phyloP scores from a whole-genome alignment of 2,113 vertebrate genomes.

The Pholis gunnellus region DNA sequence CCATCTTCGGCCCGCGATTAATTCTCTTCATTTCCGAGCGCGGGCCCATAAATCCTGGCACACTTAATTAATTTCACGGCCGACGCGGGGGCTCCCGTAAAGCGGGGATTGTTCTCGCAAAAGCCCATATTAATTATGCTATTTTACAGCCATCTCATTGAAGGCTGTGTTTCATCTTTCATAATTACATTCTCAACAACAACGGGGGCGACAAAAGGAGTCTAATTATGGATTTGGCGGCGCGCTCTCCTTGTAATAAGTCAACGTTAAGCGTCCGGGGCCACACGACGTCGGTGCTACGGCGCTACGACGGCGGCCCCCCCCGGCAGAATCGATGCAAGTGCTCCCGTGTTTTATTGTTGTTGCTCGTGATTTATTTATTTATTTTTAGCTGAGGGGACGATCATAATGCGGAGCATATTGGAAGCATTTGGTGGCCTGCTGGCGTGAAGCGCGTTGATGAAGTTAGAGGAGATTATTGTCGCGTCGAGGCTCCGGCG shows the following conservation, averaged over 20 bases:
- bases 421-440: constrained; percentile 72
- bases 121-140: constrained; percentile 99
- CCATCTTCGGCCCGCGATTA: constrained; percentile 98
- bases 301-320: constrained; percentile 14
- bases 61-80: constrained; percentile 99
- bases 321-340: constrained; percentile 63
- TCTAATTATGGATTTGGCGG: constrained; percentile 94
- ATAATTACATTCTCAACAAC: constrained; percentile 99
- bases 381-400: constrained; percentile 53
- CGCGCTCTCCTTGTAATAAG: constrained; percentile 78
- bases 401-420: constrained; percentile 64
- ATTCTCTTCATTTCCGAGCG: constrained; percentile 95
- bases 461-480: constrained; percentile 82
- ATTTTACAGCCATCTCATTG: constrained; percentile 99
- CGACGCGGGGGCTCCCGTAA: constrained; percentile 95
- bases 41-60: constrained; percentile 99
- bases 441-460: constrained; percentile 76
- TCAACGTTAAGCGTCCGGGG: constrained; percentile 74
- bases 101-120: constrained; percentile 99
- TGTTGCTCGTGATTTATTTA: constrained; percentile 73
- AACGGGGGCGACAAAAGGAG: constrained; percentile 88
- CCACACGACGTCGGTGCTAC: constrained; percentile 47
- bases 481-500: constrained; percentile 63
- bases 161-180: constrained; percentile 99
- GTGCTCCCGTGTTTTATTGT: constrained; percentile 67